A percentile compares a stretch with the other conserved stretches of the same genome.
phyloP scores from a whole-genome alignment of 2,888 invertebrate genomes.

The Philonicus albiceps region DNA sequence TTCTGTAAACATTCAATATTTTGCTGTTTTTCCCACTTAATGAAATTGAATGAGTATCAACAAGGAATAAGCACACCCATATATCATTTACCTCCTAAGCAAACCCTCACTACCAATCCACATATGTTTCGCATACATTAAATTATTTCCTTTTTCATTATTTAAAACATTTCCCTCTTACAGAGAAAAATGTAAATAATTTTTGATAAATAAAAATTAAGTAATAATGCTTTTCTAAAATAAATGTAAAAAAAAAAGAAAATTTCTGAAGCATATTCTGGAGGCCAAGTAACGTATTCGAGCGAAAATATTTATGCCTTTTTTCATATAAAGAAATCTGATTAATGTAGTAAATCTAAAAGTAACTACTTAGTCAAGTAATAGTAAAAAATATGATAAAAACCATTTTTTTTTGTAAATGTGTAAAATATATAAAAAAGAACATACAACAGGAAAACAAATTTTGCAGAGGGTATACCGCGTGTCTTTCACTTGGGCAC shows the following conservation, averaged over 20 bases:
- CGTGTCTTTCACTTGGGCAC: constrained; percentile 79
- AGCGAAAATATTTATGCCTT: neutral
- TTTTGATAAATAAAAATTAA: neutral
- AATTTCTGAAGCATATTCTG: constrained; percentile 44
- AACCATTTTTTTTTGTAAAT: neutral
- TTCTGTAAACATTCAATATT: neutral
- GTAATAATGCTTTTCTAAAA: neutral
- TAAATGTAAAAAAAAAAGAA: neutral
- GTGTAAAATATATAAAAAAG: constrained; percentile 5
- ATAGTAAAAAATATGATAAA: neutral
- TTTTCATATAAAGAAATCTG: neutral
- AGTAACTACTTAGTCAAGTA: neutral
- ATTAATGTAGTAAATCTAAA: neutral
- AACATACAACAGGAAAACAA: constrained; percentile 38
- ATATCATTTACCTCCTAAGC: neutral
- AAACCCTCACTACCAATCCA: neutral
- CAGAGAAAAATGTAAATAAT: neutral
- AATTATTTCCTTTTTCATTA: constrained; percentile 18
- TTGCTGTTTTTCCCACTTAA: constrained; percentile 7
- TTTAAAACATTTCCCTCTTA: neutral
- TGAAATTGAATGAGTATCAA: neutral
- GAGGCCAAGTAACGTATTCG: constrained; percentile 33
- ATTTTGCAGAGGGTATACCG: constrained; percentile 69
- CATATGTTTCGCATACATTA: constrained; percentile 12
- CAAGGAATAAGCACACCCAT: neutral